phyloP scores from a whole-genome alignment of 2,797 vertebrate genomes.

The Scolopax rusticola region DNA sequence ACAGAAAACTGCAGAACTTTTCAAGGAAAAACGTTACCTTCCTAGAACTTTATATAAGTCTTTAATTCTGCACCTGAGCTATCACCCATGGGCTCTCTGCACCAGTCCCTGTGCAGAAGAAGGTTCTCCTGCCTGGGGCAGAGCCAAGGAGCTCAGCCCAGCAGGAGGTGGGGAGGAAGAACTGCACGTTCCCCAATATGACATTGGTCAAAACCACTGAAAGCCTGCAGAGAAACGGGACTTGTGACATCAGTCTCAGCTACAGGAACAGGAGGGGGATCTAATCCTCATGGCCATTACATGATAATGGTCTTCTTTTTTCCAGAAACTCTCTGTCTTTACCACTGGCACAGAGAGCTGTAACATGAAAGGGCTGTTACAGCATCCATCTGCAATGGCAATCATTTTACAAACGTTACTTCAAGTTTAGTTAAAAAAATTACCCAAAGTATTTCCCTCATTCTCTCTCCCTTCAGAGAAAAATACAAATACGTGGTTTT shows the following conservation, averaged over 20 bases:
- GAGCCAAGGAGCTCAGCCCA: not conserved
- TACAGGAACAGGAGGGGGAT: not conserved
- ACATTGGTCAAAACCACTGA: not conserved
- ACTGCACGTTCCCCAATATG: not conserved
- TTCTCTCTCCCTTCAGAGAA: not conserved
- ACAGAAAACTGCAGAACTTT: not conserved
- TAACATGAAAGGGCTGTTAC: not conserved
- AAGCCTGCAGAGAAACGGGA: not conserved
- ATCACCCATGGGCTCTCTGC: not conserved
- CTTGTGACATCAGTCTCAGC: not conserved
- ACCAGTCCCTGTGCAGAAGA: not conserved
- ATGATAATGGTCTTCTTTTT: not conserved
- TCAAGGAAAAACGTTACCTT: not conserved
- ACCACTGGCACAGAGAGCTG: not conserved
- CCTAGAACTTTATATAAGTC: not conserved
- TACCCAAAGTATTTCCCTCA: not conserved
- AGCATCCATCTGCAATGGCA: not conserved
- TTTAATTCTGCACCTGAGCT: not conserved
- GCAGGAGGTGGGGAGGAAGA: rapidly evolving
- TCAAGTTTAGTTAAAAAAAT: not conserved
- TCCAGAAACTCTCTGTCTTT: not conserved
- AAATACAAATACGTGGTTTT: not conserved
- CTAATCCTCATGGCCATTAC: not conserved
- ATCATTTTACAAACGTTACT: not conserved
- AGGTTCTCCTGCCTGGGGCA: not conserved